Base-by-base conservation (phyloP, 2,113 vertebrate genomes). In the Podiceps cristatus region DNA sequence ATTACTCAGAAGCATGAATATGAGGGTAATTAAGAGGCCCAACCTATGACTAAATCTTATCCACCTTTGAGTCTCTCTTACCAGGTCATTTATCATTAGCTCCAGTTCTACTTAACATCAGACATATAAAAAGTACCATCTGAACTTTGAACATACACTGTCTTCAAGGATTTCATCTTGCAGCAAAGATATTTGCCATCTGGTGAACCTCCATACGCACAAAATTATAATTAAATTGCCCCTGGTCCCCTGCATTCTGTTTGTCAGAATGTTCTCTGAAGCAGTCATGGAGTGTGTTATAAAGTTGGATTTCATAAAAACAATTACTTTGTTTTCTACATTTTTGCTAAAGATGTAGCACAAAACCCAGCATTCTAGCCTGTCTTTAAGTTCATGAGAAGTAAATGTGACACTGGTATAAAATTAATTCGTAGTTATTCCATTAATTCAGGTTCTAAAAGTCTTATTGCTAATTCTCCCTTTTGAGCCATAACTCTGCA, bases 191-290 rank as follows among this genome's bases (percentile, higher is more conserved):
- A 90, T 88, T 97, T 97, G 75, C 95, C 89, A 96, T 97, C 93
- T 97, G 95, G 91, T 94, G 62, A 97, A 92, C 92, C 55, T 95
- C 59, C 75, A 90, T 64, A 88, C 4, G 0, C 63, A 94, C 73
- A 87, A 94, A 95, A 96, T 97, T 92, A 93, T 96, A 96, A 96
- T 97, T 95, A 97, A 93, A 96, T 91, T 94, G 87, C 91, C 94
- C 87, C 81, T 94, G 56, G 95, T 96, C 87, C 60, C 95, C 78
- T 90, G 59, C 90, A 96, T 94, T 96, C 93, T 96, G 89, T 96
- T 97, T 94, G 78, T 97, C 89, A 93, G 87, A 91, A 83, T 96
- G 94, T 83, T 97, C 81, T 94, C 87, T 90, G 67, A 71, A 94
- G 76, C 77, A 94, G 53, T 27, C 81, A 73, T 44, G 23, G 81